Conservation (phyloP, 30 jellyfish, hydroid and myxozoan species). For the Pseudorhiza aurosa region DNA sequence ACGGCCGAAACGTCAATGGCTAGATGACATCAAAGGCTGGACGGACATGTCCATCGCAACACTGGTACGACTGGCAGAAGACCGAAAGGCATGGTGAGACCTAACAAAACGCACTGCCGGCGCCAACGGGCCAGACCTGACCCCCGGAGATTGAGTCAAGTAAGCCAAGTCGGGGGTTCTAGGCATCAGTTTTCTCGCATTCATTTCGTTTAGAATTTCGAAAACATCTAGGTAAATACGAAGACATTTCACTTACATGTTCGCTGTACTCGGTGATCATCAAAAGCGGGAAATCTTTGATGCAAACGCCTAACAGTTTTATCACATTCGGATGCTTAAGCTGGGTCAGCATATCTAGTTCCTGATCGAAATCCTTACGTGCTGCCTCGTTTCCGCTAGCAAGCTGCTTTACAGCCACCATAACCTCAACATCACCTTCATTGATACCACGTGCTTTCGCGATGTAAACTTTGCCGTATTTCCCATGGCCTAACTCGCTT, state of each 20-base stretch:
- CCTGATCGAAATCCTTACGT: slow-evolving; percentile 78
- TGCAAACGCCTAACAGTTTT: slow-evolving; percentile 75
- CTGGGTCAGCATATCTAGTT: slow-evolving; percentile 76
- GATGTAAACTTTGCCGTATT: slow-evolving; percentile 79
- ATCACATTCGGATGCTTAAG: slow-evolving; percentile 71
- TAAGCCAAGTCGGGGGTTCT: background rate
- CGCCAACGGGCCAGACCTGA: too few species aligned
- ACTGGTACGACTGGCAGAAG: too few species aligned
- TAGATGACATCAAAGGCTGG: too few species aligned
- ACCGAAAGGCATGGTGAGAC: too few species aligned
- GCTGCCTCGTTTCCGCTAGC: slow-evolving; percentile 52
- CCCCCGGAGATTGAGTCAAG: too few species aligned
- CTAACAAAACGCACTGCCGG: too few species aligned
- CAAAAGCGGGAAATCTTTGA: slow-evolving; percentile 56
- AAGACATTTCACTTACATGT: slow-evolving; percentile 56
- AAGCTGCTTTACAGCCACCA: slow-evolving; percentile 84
- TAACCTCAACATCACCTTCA: slow-evolving; percentile 57
- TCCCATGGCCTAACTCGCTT: slow-evolving; percentile 78
- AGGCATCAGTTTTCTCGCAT: background rate
- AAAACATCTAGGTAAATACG: too few species aligned
- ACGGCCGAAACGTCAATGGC: too few species aligned
- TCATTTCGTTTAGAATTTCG: background rate
- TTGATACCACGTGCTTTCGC: slow-evolving; percentile 83
- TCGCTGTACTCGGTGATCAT: slow-evolving; percentile 87
- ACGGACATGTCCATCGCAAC: too few species aligned